Percentiles rank a stretch among this genome's conserved stretches.
Evolutionary conservation across 2,797 vertebrate genomes (phyloP).

Genomic region (Xenentodon cancila): DNA sequence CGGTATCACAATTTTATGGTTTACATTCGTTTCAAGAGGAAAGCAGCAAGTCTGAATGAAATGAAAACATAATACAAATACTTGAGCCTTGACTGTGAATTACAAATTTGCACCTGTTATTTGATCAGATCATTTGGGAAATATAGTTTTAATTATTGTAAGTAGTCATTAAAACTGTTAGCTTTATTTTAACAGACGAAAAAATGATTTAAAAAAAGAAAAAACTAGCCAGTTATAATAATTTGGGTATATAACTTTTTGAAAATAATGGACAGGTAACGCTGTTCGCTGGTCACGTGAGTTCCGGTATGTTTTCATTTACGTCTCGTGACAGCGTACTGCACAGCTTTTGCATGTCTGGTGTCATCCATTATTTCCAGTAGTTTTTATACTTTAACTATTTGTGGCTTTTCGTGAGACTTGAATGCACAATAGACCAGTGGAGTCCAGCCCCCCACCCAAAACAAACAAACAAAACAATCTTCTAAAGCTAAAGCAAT

Average conservation of each 20-base stretch:
- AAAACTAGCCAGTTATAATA: no score
- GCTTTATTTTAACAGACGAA: not conserved
- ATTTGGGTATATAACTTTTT: no score
- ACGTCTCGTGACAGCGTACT: no score
- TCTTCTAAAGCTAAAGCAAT: conserved; percentile 29
- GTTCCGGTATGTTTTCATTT: no score
- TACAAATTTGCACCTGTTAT: not conserved
- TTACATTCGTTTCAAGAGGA: not conserved
- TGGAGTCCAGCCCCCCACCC: no score
- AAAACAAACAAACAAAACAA: not conserved
- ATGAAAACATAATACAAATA: conserved; percentile 5
- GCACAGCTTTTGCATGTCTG: not conserved
- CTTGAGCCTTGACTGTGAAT: not conserved
- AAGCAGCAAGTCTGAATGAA: conserved; percentile 3
- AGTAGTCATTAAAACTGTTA: no score
- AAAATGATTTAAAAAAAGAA: not conserved
- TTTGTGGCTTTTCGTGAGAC: conserved; percentile 17
- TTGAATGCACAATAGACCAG: not conserved
- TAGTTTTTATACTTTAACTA: conserved; percentile 9
- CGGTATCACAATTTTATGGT: conserved; percentile 28
- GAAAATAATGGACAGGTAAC: no score
- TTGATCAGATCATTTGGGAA: not conserved
- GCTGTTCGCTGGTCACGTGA: no score
- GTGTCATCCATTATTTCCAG: conserved; percentile 1
- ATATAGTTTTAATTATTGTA: not conserved